Percentiles rank a stretch among this genome's conserved stretches.
phyloP scores from a whole-genome alignment of 1,140 invertebrate species.

The Cydia fagiglandana region DNA sequence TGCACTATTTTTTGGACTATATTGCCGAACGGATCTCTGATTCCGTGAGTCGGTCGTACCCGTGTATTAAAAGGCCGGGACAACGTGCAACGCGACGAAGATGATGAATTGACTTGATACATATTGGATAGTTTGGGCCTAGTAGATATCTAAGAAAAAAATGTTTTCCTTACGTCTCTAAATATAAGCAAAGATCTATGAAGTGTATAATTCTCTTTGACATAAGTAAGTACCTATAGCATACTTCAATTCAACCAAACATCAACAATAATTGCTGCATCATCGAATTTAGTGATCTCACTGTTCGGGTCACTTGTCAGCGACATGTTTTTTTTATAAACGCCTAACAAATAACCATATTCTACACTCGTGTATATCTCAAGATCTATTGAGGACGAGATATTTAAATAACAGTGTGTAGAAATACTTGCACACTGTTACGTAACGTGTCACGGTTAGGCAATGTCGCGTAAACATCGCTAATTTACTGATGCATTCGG shows the following conservation, averaged over 20 bases:
- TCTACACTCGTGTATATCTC: not conserved
- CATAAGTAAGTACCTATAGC: no score
- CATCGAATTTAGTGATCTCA: not conserved
- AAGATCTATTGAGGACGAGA: slow-evolving; percentile 10
- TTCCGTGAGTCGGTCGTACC: no score
- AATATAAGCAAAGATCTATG: no score
- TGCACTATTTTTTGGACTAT: no score
- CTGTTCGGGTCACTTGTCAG: slow-evolving; percentile 1
- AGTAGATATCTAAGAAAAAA: no score
- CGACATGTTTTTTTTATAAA: not conserved
- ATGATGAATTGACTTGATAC: no score
- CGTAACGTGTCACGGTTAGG: not conserved
- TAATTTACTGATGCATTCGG: not conserved
- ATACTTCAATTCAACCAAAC: not conserved
- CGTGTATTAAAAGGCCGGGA: no score
- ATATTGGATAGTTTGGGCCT: no score
- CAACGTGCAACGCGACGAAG: no score
- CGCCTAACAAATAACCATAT: not conserved
- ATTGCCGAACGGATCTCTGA: no score
- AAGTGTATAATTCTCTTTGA: no score
- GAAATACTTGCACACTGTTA: not conserved
- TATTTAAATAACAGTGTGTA: slow-evolving; percentile 8
- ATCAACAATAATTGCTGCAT: not conserved
- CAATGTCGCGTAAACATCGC: slow-evolving; percentile 9
- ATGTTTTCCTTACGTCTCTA: no score